Evolutionary conservation across 2,888 invertebrate species (phyloP), one percentile per base, ranked within the genome.

Genomic region (Heliconius erato): DNA sequence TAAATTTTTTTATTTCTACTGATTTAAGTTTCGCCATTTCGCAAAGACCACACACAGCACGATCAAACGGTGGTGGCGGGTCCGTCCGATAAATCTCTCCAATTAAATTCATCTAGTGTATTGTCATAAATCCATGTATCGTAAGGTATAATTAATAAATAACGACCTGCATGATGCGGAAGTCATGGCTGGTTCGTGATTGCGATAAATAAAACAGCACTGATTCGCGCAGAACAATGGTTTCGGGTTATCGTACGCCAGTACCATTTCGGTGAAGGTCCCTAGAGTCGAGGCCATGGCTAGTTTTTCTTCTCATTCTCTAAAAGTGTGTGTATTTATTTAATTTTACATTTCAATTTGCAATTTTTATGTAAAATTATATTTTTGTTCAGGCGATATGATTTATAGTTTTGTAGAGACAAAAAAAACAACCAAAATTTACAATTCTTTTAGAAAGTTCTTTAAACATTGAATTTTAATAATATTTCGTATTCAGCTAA

Each of bases 261-360:
- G 88, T 95, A 94, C 92, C 95, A 95, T 95, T 95, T 95, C 88
- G 92, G 92, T 91, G 94, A 95, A 95, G 95, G 95, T 94, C 93
- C 91, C 91, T 91, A 92, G 91, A 90, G 85, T 84, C 94, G 94
- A 95, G 95, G 95, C 91, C 92, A 88, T 83, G 32, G 74, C 81
- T 85, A 83, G 81, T 74, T 85, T 85, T 86, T 84, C 79, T 72
- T 81, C 69, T 74, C 23, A 67, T 76, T 44, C n/a, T 54, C 26
- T 69, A 23, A 78, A 67, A 67, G 40, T 28, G 19, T 40, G 19
- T 11, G 44, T 16, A n/a, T 26, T 19, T 12, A 54, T 78, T 67
- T 35, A 63, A 63, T 76, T 59, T 40, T 35, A 49, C 72, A 16
- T 9, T 44, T 7, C 23, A 35, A 35, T 35, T 69, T 69, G 28